phyloP scores from a whole-genome alignment of 2,113 vertebrate species.

The Strigops habroptila region DNA sequence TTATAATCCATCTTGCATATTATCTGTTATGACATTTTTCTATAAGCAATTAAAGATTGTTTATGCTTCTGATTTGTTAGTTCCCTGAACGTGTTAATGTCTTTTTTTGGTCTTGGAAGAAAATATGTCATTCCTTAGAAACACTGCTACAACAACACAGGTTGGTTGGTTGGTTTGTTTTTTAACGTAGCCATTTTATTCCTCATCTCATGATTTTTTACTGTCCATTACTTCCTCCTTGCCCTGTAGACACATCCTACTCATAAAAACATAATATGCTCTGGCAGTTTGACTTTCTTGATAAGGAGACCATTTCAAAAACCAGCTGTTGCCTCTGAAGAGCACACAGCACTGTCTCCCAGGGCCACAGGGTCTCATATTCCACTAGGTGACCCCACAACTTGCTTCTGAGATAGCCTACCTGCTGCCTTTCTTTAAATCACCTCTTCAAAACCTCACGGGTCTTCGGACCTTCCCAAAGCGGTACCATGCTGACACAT shows the following conservation, averaged over 20 bases:
- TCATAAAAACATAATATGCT: neutral
- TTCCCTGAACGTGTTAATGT: neutral
- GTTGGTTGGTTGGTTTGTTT: neutral
- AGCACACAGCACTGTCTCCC: rapidly evolving
- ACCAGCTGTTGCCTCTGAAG: neutral
- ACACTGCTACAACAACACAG: neutral
- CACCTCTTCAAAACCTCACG: neutral
- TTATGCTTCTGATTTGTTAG: constrained; percentile 3
- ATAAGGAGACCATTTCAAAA: neutral
- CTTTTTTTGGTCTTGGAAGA: neutral
- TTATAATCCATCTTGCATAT: neutral
- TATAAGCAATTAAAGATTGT: constrained; percentile 4
- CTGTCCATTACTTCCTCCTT: neutral
- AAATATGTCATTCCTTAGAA: neutral
- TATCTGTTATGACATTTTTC: constrained; percentile 6
- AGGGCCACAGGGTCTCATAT: rapidly evolving
- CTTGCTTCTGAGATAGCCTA: neutral
- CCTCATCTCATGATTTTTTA: neutral
- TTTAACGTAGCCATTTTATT: neutral
- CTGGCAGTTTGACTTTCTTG: neutral
- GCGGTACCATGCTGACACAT: rapidly evolving
- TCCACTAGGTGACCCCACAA: neutral
- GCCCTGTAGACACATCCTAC: rapidly evolving
- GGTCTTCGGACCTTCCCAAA: neutral
- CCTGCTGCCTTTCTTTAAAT: neutral